Conservation (phyloP, 2,797 vertebrate genomes). For the Myotis findleyi region DNA sequence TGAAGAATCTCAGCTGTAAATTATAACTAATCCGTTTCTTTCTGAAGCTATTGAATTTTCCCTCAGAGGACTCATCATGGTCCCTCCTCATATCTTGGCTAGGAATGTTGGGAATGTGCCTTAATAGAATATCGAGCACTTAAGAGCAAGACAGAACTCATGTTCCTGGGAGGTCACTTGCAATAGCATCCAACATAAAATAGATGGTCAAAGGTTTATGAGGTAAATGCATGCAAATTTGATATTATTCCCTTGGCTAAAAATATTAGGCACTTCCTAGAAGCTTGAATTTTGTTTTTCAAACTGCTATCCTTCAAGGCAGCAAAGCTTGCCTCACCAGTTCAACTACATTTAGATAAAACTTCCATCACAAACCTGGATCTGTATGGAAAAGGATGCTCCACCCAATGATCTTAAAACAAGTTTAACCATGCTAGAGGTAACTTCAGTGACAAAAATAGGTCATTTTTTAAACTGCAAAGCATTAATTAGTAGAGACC, state of each 20-base stretch:
- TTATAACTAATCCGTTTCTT: background rate
- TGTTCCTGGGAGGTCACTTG: background rate
- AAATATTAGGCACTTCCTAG: background rate
- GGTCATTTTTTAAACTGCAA: background rate
- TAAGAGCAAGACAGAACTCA: background rate
- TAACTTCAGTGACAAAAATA: background rate
- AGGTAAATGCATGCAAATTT: background rate
- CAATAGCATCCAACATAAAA: background rate
- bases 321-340: background rate
- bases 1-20: background rate
- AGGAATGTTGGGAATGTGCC: background rate
- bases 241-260: background rate
- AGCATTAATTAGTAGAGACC: background rate
- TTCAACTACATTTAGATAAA: conserved; percentile 15
- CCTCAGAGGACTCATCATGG: background rate
- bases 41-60: background rate
- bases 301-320: background rate
- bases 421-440: background rate
- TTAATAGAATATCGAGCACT: background rate
- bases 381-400: background rate
- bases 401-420: background rate
- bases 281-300: background rate
- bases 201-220: background rate
- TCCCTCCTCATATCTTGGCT: background rate
- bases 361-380: background rate